A percentile compares a stretch with the other conserved stretches of the same genome.
These are phyloP conservation scores for Caenorhabditis sp. DNA, from an alignment of 2,888 invertebrate genomes.

Conservation along the genomic window DNA sequence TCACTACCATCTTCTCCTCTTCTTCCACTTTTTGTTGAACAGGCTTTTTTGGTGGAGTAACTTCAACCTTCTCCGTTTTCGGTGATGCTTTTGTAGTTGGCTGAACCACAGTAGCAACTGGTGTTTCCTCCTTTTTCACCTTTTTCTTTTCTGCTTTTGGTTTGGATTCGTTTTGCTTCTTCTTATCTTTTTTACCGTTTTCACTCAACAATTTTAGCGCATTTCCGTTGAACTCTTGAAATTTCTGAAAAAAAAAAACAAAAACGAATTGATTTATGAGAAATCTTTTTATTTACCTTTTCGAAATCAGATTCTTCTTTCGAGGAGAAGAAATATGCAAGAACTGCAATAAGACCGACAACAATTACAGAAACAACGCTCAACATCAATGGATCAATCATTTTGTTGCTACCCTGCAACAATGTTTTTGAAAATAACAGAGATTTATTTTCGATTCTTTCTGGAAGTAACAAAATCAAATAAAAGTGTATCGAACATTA, in stretches of 20 bases:
- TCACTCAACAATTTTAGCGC: constrained; percentile 11
- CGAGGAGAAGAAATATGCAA: constrained; percentile 10
- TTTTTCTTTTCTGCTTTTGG: constrained; percentile 4
- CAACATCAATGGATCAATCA: constrained; percentile 10
- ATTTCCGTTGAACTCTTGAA: constrained; percentile 13
- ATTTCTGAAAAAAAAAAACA: not conserved
- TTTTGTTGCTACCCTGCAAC: not conserved
- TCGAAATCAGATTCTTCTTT: constrained; percentile 17
- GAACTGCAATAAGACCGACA: not conserved
- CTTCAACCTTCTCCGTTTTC: not conserved
- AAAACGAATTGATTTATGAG: constrained; percentile 1
- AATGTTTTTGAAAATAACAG: not conserved
- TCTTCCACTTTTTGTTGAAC: not conserved
- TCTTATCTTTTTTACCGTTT: constrained; percentile 13
- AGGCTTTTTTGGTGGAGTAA: not conserved
- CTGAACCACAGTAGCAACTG: not conserved
- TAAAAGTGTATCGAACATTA: too few relatives aligned
- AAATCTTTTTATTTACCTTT: too few relatives aligned
- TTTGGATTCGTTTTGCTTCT: not conserved
- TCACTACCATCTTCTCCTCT: not conserved
- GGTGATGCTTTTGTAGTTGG: not conserved
- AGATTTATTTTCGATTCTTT: too few relatives aligned
- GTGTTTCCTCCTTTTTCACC: not conserved
- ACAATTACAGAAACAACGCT: not conserved
- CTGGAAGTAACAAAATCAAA: too few relatives aligned